Base-by-base conservation (phyloP, 2,797 vertebrate species). In the Trachurus trachurus region DNA sequence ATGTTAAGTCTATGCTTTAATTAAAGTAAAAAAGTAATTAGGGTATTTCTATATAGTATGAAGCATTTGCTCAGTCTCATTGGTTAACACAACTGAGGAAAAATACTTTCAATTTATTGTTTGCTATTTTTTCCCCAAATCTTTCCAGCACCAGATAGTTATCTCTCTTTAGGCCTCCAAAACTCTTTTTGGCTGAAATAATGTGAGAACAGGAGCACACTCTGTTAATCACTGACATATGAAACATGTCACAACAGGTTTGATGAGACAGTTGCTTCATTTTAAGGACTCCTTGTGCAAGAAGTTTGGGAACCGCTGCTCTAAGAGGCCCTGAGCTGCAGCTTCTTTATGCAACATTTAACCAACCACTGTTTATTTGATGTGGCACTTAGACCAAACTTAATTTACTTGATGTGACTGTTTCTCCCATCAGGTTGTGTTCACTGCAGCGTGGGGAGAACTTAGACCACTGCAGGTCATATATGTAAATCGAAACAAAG, bases 381-480 rank as follows among this genome's bases (percentile, higher is more conserved):
- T 47, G 53, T 1, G 16, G 47, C 60, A 45, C 52, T 56, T 47
- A 47, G 6, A 47, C 26, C 37, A 45, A 37, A 50, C 19, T 21
- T 2, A 9, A 10, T 50, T 21, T n/a, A 50, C 9, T 50, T 9
- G 49, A 50, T 21, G 11, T 22, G 12, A 2, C 53, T 56, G 3
- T 58, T 37, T 34, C 56, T n/a, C 56, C 34, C 17, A n/a, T 39
- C 56, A 6, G 10, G 21, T 44, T 44, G n/a, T 9, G 21, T 61
- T 61, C 34, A 26, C 59, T 17, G 59, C 59, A 52, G 39, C 44
- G 10, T 13, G 52, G 37, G 34, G 47, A 75, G 59, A 31, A 49
- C 54, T 75, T 62, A 50, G 75, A 1, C 53, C n/a, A 34, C 10
- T 22, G 22, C 7, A 47, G 49, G n/a, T 70, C 71, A 29, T 62